These are phyloP conservation scores for Carollia perspicillata DNA, from an alignment of 2,113 vertebrate species.

Conservation along the genomic window DNA sequence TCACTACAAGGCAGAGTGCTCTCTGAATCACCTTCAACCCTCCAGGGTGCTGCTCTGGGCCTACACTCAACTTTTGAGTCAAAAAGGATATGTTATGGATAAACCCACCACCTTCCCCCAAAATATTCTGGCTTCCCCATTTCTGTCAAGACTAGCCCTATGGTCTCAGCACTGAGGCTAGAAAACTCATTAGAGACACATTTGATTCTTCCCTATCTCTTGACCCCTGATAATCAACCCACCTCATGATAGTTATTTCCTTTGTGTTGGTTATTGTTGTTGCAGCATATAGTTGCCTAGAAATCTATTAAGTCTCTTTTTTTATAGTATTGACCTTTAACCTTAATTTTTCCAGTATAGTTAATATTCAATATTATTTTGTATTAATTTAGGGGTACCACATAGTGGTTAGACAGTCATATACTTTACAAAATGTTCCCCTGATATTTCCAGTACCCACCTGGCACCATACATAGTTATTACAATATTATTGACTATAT, in stretches of 20 bases:
- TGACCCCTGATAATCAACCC: background rate
- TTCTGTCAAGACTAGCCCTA: background rate
- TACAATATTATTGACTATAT: too few relatives aligned
- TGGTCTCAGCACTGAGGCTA: background rate
- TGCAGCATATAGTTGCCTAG: background rate
- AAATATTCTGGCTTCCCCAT: background rate
- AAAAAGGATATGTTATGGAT: background rate
- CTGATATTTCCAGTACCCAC: too few relatives aligned
- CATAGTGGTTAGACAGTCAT: background rate
- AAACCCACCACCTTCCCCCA: background rate
- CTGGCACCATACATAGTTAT: too few relatives aligned
- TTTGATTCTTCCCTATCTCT: background rate
- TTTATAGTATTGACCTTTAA: background rate
- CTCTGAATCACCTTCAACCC: background rate
- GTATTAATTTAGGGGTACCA: background rate
- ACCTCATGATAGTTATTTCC: background rate
- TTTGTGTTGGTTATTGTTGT: background rate
- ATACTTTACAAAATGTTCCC: too few relatives aligned
- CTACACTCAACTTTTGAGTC: background rate
- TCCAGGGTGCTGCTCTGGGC: background rate
- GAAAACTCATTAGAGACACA: background rate
- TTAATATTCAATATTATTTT: background rate
- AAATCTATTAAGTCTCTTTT: background rate
- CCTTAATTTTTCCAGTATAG: background rate
- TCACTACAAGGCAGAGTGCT: background rate